phyloP scores from a whole-genome alignment of 2,888 invertebrate species.

The Cheilosia urbana region DNA sequence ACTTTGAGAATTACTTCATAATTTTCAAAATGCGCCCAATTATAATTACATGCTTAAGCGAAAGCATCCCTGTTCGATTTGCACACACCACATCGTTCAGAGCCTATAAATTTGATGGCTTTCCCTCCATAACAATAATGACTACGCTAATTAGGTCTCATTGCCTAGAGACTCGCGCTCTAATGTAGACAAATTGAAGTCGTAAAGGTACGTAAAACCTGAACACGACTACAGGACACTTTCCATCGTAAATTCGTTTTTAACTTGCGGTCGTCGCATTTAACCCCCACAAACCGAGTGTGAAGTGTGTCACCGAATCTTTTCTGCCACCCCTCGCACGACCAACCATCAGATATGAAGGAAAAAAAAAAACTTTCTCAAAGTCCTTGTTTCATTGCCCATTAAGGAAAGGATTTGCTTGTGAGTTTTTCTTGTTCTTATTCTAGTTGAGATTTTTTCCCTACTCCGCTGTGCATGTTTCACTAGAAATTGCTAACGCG shows the following conservation, averaged over 20 bases:
- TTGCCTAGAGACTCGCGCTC: conserved; percentile 15
- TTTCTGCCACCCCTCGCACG: conserved; percentile 24
- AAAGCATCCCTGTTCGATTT: conserved; percentile 20
- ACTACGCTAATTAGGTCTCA: conserved; percentile 66
- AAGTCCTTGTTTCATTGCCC: conserved; percentile 75
- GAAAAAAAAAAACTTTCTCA: conserved; percentile 60
- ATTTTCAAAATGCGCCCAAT: conserved; percentile 28
- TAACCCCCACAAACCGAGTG: conserved; percentile 31
- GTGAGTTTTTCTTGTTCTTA: conserved; percentile 62
- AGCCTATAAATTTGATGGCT: conserved; percentile 52
- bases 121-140: conserved; percentile 32
- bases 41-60: conserved; percentile 10
- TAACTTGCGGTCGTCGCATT: conserved; percentile 55
- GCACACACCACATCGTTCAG: conserved; percentile 2
- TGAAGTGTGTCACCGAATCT: conserved; percentile 66
- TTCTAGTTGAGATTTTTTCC: conserved; percentile 42
- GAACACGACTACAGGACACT: conserved; percentile 40
- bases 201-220: conserved; percentile 34
- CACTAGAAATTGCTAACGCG: conserved; percentile 84
- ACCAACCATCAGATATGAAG: conserved; percentile 34
- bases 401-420: conserved; percentile 75
- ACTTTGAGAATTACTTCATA: background rate
- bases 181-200: conserved; percentile 57
- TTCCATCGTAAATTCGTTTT: conserved; percentile 64
- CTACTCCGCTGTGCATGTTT: conserved; percentile 78